These are phyloP conservation scores for Chionomys nivalis DNA, from an alignment of 2,113 vertebrate genomes.

Conservation along the genomic window DNA sequence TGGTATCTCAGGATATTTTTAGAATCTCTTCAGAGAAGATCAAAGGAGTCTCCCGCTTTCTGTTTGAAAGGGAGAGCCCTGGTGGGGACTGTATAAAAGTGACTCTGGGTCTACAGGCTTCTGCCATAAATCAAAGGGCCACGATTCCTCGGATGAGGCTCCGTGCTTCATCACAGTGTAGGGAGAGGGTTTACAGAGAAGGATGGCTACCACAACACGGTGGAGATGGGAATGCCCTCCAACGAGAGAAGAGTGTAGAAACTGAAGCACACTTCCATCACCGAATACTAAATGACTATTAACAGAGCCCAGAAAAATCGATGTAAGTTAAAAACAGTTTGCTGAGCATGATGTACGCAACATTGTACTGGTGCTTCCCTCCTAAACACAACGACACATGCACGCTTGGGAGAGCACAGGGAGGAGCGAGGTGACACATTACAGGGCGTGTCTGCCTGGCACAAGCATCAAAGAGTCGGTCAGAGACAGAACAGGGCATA, in stretches of 20 bases:
- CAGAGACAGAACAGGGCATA: not conserved
- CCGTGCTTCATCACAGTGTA: not conserved
- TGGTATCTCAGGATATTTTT: not conserved
- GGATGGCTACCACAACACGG: not conserved
- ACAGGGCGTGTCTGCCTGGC: not conserved
- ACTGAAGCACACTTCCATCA: not conserved
- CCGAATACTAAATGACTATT: not conserved
- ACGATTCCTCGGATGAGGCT: not conserved
- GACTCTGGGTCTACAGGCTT: not conserved
- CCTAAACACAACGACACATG: not conserved
- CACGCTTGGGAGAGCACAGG: not conserved
- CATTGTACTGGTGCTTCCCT: fast-evolving
- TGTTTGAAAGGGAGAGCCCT: not conserved
- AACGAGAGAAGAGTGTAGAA: fast-evolving
- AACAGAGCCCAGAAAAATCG: not conserved
- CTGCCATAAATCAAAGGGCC: not conserved
- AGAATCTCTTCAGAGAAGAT: not conserved
- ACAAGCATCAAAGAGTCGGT: not conserved
- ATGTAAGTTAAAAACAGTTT: not conserved
- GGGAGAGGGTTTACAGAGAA: not conserved
- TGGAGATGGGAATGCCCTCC: not conserved
- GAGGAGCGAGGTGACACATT: fast-evolving
- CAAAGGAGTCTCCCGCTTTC: not conserved
- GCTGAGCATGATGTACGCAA: not conserved
- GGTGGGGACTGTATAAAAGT: not conserved